A percentile compares a stretch with the other conserved stretches of the same genome.
These are phyloP conservation scores for Thunnus thynnus DNA, from an alignment of 2,113 vertebrate genomes.

Conservation along the genomic window DNA sequence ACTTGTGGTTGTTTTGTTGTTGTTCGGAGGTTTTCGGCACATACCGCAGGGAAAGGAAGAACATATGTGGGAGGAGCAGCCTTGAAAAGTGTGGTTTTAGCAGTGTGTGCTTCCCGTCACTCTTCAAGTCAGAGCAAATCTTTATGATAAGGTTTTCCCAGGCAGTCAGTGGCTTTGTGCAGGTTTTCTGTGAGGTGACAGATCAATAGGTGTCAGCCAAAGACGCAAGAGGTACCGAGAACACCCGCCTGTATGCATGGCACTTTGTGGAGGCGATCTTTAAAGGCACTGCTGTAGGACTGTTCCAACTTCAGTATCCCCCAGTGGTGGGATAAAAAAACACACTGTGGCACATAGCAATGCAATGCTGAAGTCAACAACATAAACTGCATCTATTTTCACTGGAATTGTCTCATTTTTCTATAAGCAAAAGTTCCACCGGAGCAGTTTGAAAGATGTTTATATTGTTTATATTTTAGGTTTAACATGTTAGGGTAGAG, in stretches of 20 bases:
- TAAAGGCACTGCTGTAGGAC: too few species aligned
- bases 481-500: too few species aligned
- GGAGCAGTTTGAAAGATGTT: too few species aligned
- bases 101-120: slow-evolving; percentile 5
- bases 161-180: slow-evolving; percentile 11
- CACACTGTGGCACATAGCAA: slow-evolving; percentile 7
- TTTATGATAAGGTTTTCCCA: slow-evolving; percentile 26
- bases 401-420: neutral
- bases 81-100: neutral
- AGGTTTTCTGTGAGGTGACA: slow-evolving; percentile 34
- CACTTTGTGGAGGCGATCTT: neutral
- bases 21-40: slow-evolving; percentile 44
- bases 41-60: slow-evolving; percentile 24
- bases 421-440: neutral
- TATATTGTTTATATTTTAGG: too few species aligned
- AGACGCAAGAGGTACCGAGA: slow-evolving; percentile 7
- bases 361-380: neutral
- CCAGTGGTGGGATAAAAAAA: neutral
- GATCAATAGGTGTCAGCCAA: slow-evolving; percentile 40
- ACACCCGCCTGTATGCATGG: neutral
- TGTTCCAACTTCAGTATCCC: too few species aligned
- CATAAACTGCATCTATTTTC: neutral
- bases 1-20: slow-evolving; percentile 58
- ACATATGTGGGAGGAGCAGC: slow-evolving; percentile 44
- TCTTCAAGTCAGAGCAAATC: slow-evolving; percentile 28